phyloP scores from a whole-genome alignment of 2,888 invertebrate species.

The Trachelus iudaicus region DNA sequence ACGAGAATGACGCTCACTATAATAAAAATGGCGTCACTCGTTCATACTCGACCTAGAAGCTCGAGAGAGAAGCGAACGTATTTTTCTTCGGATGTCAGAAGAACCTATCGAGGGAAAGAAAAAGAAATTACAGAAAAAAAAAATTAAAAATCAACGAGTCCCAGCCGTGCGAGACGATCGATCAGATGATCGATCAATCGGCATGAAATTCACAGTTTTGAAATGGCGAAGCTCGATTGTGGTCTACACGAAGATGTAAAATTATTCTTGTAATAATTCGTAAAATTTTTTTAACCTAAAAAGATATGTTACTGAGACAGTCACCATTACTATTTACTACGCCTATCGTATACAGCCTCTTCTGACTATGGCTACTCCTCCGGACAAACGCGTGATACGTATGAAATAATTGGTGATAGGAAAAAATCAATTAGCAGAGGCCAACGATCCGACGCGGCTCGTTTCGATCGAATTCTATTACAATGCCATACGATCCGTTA shows the following conservation, averaged over 20 bases:
- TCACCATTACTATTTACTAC: not conserved
- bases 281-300: too few species aligned
- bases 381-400: not conserved
- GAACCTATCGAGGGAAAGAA: not conserved
- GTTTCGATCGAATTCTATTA: constrained; percentile 12
- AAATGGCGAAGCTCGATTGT: not conserved
- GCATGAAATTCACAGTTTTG: not conserved
- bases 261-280: too few species aligned
- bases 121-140: not conserved
- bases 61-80: not conserved
- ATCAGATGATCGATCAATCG: not conserved
- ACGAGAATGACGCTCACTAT: not conserved
- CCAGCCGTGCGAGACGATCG: not conserved
- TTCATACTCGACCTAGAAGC: not conserved
- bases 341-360: not conserved
- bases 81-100: not conserved
- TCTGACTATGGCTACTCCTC: not conserved
- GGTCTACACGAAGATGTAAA: too few species aligned
- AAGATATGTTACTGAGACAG: not conserved
- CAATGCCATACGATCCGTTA: constrained; percentile 13
- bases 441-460: constrained; percentile 7
- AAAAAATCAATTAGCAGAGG: constrained; percentile 15
- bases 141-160: not conserved
- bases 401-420: not conserved
- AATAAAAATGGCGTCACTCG: not conserved